These are phyloP conservation scores for Monochamus alternatus DNA, from an alignment of 2,888 invertebrate genomes.

Conservation along the genomic window DNA sequence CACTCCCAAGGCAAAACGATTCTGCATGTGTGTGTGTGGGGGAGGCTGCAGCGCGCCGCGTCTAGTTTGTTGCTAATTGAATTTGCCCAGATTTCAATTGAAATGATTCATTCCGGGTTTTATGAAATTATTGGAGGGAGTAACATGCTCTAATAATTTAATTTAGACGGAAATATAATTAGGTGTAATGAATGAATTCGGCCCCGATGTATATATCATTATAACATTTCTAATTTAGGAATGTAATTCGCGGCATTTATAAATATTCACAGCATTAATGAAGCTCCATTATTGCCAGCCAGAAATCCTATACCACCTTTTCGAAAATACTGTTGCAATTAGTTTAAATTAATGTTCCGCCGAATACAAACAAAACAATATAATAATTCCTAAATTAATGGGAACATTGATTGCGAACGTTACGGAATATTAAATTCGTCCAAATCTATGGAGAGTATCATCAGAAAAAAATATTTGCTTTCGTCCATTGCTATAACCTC, in stretches of 20 bases:
- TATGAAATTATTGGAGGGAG: conserved; percentile 47
- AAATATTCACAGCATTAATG: conserved; percentile 19
- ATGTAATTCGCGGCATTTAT: conserved; percentile 21
- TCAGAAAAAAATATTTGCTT: no score
- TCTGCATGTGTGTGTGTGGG: not conserved
- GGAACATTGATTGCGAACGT: no score
- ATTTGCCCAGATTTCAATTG: conserved; percentile 43
- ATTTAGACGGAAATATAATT: conserved; percentile 46
- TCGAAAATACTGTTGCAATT: not conserved
- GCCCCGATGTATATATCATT: conserved; percentile 39
- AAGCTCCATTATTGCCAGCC: not conserved
- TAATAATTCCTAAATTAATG: not conserved
- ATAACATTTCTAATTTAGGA: conserved; percentile 26
- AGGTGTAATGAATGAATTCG: conserved; percentile 52
- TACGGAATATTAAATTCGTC: no score
- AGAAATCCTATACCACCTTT: not conserved
- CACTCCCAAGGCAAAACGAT: conserved; percentile 3
- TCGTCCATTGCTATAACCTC: no score
- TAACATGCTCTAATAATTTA: conserved; percentile 44
- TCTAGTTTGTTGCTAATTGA: conserved; percentile 51
- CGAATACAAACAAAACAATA: not conserved
- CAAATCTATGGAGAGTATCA: no score
- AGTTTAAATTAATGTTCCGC: conserved; percentile 6
- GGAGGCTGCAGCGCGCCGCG: not conserved
- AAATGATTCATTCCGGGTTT: conserved; percentile 10